A percentile compares a stretch with the other conserved stretches of the same genome.
Conservation (phyloP, 2,113 vertebrate genomes). For the Pteropus alecto region DNA sequence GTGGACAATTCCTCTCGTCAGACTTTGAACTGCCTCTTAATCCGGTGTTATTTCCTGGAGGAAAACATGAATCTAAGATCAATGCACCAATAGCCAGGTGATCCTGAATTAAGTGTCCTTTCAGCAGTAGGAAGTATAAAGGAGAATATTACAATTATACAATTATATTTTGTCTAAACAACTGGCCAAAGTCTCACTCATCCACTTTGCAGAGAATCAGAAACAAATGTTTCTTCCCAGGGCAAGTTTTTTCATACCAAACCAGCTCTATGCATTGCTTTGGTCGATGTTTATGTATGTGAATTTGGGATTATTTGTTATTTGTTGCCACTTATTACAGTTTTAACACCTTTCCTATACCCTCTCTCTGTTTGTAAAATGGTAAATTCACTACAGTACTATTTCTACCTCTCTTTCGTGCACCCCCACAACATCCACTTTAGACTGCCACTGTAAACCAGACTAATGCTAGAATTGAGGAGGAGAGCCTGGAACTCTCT, state of each 20-base stretch:
- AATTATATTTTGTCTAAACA: background rate
- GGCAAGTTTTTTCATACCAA: background rate
- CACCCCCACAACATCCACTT: background rate
- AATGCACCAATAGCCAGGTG: background rate
- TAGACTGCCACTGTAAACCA: background rate
- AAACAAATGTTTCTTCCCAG: background rate
- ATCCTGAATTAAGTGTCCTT: background rate
- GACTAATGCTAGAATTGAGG: background rate
- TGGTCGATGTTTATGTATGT: too few species aligned
- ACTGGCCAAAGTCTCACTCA: background rate
- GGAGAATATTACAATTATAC: background rate
- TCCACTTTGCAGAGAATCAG: background rate
- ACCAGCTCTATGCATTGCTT: rapidly evolving
- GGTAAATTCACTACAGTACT: background rate
- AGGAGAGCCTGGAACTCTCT: background rate
- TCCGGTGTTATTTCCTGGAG: background rate
- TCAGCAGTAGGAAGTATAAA: background rate
- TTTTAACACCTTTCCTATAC: background rate
- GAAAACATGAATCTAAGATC: background rate
- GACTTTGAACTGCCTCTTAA: background rate
- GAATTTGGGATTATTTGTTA: background rate
- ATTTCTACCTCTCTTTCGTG: background rate
- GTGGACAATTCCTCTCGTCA: background rate
- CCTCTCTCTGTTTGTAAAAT: background rate
- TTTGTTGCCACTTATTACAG: background rate